phyloP scores from a whole-genome alignment of 2,888 invertebrate genomes.

The Coelogynopora nodosa region DNA sequence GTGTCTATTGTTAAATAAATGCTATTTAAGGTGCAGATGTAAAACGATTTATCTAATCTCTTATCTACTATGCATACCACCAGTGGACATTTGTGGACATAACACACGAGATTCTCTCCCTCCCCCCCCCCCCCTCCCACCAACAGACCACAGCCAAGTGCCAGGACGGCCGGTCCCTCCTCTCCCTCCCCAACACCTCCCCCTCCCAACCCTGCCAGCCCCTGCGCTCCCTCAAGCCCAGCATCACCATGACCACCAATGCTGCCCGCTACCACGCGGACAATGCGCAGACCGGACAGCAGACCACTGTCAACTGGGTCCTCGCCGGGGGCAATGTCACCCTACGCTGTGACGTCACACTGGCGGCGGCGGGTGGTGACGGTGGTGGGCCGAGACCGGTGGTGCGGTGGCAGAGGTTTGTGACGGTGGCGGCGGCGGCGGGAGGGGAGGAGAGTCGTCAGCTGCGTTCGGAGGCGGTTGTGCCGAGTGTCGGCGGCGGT shows the following conservation, averaged over 20 bases:
- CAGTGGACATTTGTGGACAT: no score
- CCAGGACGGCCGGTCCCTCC: not conserved
- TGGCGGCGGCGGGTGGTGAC: not conserved
- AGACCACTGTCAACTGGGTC: not conserved
- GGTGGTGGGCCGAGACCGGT: not conserved
- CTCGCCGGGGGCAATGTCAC: not conserved
- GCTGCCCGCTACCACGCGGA: not conserved
- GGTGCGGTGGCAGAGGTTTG: not conserved
- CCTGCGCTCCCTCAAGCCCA: not conserved
- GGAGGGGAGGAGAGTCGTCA: not conserved
- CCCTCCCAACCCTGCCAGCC: not conserved
- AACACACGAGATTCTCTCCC: not conserved
- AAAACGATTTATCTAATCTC: no score
- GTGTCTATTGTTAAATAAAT: no score
- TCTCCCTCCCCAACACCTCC: not conserved
- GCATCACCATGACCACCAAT: not conserved
- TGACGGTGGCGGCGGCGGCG: not conserved
- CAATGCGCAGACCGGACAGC: not conserved
- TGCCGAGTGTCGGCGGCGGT: not conserved
- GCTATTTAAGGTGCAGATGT: no score
- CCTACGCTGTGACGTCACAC: not conserved
- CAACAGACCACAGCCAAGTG: not conserved
- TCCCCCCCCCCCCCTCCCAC: not conserved
- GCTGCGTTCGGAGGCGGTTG: not conserved
- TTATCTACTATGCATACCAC: no score